Conservation (phyloP, 2,888 invertebrate species). For the Parochlus steinenii region DNA sequence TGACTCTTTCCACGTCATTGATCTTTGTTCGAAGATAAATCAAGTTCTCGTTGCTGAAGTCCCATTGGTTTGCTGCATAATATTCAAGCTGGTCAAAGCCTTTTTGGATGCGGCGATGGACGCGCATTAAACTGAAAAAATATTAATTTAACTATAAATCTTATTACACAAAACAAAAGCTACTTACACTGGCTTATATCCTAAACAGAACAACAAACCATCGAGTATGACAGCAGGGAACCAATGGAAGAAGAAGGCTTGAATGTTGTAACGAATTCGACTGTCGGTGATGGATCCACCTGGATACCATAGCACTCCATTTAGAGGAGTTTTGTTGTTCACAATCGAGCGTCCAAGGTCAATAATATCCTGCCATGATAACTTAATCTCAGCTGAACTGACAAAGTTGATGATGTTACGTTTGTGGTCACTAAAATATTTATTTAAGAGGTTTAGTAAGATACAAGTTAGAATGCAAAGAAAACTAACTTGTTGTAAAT, state of each 20-base stretch:
- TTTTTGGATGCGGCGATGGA: conserved; percentile 68
- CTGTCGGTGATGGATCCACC: conserved; percentile 77
- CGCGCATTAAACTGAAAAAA: conserved; percentile 51
- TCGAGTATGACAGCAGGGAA: conserved; percentile 81
- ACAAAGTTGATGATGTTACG: conserved; percentile 54
- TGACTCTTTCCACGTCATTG: conserved; percentile 45
- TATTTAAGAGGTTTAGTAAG: conserved; percentile 20
- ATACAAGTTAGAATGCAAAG: conserved; percentile 2
- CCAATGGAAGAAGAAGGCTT: conserved; percentile 75
- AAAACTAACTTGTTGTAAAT: conserved; percentile 33
- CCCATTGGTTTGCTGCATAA: conserved; percentile 86
- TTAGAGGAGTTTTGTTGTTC: conserved; percentile 64
- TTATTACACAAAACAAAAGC: neutral
- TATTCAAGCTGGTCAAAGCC: conserved; percentile 82
- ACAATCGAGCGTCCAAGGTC: conserved; percentile 62
- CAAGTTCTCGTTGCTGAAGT: conserved; percentile 57
- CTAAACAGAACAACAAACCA: conserved; percentile 53
- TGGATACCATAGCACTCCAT: conserved; percentile 72
- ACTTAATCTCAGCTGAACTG: conserved; percentile 61
- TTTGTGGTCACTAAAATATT: conserved; percentile 32
- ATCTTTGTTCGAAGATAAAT: conserved; percentile 38
- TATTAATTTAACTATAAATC: conserved; percentile 9
- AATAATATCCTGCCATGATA: conserved; percentile 81
- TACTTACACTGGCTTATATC: conserved; percentile 76
- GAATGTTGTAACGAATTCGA: conserved; percentile 59